phyloP scores from a whole-genome alignment of 2,888 invertebrate genomes.

The Callimorpha dominula region DNA sequence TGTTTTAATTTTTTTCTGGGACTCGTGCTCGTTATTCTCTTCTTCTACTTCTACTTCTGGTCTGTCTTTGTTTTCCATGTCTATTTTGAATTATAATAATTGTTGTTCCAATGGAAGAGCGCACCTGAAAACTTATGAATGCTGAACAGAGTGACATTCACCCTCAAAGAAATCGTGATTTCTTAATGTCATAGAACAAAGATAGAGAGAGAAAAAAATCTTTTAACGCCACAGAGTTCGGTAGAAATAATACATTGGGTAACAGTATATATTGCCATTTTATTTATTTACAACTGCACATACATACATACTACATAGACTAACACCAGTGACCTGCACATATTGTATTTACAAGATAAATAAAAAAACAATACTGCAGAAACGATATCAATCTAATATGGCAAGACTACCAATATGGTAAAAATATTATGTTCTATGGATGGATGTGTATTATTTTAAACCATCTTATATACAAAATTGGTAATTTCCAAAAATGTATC shows the following conservation, averaged over 20 bases:
- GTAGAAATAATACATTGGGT: neutral
- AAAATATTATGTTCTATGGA: slow-evolving; percentile 13
- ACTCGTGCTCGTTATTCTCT: too few relatives aligned
- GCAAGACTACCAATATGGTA: slow-evolving; percentile 21
- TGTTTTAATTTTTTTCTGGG: too few relatives aligned
- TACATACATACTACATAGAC: slow-evolving; percentile 20
- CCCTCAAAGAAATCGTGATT: too few relatives aligned
- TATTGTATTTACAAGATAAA: slow-evolving; percentile 17
- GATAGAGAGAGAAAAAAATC: too few relatives aligned
- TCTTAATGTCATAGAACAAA: too few relatives aligned
- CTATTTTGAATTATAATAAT: too few relatives aligned
- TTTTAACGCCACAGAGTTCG: too few relatives aligned
- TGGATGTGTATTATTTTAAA: neutral
- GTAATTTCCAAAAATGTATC: neutral
- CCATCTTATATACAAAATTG: neutral
- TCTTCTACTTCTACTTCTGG: too few relatives aligned
- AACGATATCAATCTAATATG: slow-evolving; percentile 20
- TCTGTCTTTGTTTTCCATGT: too few relatives aligned
- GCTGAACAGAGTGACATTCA: too few relatives aligned
- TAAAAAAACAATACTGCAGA: slow-evolving; percentile 8
- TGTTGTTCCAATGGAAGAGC: too few relatives aligned
- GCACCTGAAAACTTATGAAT: too few relatives aligned
- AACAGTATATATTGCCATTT: slow-evolving; percentile 16
- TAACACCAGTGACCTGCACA: neutral
- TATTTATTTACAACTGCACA: slow-evolving; percentile 38